A percentile compares a stretch with the other conserved stretches of the same genome.
Conservation (phyloP, 2,797 vertebrate species). For the Eulemur rubriventer region DNA sequence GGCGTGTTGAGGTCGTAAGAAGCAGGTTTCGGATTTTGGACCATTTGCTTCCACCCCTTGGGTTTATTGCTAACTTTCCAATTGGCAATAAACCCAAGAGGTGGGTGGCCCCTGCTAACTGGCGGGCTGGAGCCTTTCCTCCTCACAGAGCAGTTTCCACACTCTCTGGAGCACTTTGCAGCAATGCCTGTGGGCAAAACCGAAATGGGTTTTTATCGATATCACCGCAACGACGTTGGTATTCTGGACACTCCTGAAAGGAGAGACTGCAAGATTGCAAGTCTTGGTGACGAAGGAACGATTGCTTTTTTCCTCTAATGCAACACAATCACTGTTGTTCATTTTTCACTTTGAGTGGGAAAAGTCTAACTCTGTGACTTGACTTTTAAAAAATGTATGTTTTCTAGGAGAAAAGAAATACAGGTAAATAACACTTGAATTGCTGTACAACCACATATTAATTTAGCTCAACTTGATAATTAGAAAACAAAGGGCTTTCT, state of each 20-base stretch:
- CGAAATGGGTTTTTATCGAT: constrained; percentile 66
- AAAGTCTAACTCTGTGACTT: constrained; percentile 32
- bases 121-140: background rate
- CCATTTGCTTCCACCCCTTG: background rate
- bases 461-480: constrained; percentile 1
- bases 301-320: constrained; percentile 47
- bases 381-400: constrained; percentile 24
- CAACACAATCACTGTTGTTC: constrained; percentile 28
- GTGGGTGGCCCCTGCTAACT: background rate
- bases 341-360: constrained; percentile 57
- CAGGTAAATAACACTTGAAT: constrained; percentile 13
- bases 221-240: background rate
- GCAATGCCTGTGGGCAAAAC: constrained; percentile 55
- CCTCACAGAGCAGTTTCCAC: background rate
- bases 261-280: constrained; percentile 22
- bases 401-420: constrained; percentile 16
- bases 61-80: constrained; percentile 36
- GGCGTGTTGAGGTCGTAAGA: background rate
- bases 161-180: constrained; percentile 32
- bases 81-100: background rate
- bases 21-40: background rate
- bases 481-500: background rate
- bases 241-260: constrained; percentile 51
- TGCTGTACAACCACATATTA: background rate
- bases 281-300: constrained; percentile 21